Percentiles rank a stretch among this genome's conserved stretches.
Conservation (phyloP, 2,113 vertebrate genomes). For the Pardalotus punctatus region DNA sequence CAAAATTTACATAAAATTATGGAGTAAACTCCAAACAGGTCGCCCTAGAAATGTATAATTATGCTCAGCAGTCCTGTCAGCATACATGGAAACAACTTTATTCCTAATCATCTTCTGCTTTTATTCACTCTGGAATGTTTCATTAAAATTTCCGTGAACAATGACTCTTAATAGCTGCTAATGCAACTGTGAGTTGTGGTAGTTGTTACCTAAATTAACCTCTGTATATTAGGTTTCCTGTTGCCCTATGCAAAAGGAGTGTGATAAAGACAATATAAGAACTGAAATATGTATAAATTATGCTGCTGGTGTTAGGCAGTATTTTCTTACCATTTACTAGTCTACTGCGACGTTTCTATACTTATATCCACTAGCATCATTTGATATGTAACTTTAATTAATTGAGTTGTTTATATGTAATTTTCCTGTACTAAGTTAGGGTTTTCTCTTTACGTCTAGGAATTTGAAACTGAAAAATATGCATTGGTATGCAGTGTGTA, state of each 20-base stretch:
- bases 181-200: constrained; percentile 77
- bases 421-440: neutral
- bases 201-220: constrained; percentile 82
- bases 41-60: constrained; percentile 75
- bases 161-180: constrained; percentile 80
- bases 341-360: neutral
- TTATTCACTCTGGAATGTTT: constrained; percentile 76
- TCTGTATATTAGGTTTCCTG: constrained; percentile 68
- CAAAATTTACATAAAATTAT: constrained; percentile 80
- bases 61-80: constrained; percentile 76
- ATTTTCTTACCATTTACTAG: neutral
- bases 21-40: constrained; percentile 79
- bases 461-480: neutral
- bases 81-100: constrained; percentile 75
- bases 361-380: neutral
- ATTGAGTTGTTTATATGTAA: neutral
- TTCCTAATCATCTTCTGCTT: constrained; percentile 76
- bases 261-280: constrained; percentile 65
- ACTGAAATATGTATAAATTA: constrained; percentile 53
- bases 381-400: neutral
- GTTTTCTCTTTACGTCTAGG: neutral
- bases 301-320: neutral
- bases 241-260: constrained; percentile 51
- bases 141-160: constrained; percentile 80
- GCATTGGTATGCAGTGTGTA: neutral